Percentiles rank a stretch among this genome's conserved stretches.
These are phyloP conservation scores for Amblyjoppa fuscipennis DNA, from an alignment of 2,888 invertebrate genomes.

Conservation along the genomic window DNA sequence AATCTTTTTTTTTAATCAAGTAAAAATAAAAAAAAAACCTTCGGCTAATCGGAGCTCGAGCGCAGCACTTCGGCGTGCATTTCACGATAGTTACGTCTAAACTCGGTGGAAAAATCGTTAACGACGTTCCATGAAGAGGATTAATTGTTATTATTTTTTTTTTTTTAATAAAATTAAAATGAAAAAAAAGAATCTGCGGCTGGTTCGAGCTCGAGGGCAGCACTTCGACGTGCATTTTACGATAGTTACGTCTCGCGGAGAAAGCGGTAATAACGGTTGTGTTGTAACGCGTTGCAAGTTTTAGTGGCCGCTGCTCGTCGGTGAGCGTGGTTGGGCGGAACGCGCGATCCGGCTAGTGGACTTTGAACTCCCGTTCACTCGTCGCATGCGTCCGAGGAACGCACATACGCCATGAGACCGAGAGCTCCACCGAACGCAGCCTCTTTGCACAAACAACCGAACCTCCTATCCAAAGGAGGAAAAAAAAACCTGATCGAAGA, in stretches of 20 bases:
- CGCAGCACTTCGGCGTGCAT: background rate
- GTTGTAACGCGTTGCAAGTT: slow-evolving; percentile 3
- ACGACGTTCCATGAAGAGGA: background rate
- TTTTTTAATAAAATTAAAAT: too few species aligned
- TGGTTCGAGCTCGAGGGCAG: background rate
- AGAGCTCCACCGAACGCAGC: slow-evolving; percentile 15
- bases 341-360: slow-evolving; percentile 55
- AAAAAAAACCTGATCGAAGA: background rate
- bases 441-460: background rate
- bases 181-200: background rate
- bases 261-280: slow-evolving; percentile 41
- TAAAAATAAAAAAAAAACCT: too few species aligned
- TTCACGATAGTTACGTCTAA: background rate
- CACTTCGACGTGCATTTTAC: slow-evolving; percentile 12
- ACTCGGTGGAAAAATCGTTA: background rate
- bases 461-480: background rate
- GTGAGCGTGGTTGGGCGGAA: slow-evolving; percentile 28
- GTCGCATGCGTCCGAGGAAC: slow-evolving; percentile 45
- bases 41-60: background rate
- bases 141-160: background rate
- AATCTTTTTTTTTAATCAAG: background rate
- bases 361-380: slow-evolving; percentile 67
- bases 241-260: slow-evolving; percentile 20
- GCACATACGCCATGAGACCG: slow-evolving; percentile 46
- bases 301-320: background rate